These are phyloP conservation scores for Papilio machaon DNA, from an alignment of 1,140 invertebrate genomes.

Conservation along the genomic window DNA sequence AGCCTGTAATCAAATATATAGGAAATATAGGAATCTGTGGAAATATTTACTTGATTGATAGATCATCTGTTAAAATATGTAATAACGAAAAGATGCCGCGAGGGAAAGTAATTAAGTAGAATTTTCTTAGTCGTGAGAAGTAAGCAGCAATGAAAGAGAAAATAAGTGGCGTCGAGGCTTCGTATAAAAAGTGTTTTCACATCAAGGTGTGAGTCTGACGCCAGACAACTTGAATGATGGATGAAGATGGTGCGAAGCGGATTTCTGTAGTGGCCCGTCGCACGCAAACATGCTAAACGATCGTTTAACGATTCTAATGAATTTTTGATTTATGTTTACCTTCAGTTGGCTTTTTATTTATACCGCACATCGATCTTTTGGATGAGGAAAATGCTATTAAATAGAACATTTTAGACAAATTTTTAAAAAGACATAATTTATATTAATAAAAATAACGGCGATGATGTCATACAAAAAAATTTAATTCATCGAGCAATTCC, in stretches of 20 bases:
- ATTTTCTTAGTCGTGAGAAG: constrained; percentile 11
- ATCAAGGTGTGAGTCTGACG: constrained; percentile 44
- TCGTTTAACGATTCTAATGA: constrained; percentile 46
- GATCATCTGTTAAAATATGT: background rate
- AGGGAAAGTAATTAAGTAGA: background rate
- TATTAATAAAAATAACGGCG: no score
- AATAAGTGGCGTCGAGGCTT: constrained; percentile 44
- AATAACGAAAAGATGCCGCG: background rate
- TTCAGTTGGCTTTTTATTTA: constrained; percentile 2
- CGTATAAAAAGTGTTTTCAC: constrained; percentile 44
- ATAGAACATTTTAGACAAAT: background rate
- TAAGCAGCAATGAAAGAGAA: constrained; percentile 36
- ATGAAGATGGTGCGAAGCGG: constrained; percentile 53
- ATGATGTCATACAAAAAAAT: no score
- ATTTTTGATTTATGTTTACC: constrained; percentile 39
- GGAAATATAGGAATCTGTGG: constrained; percentile 59
- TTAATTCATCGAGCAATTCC: background rate
- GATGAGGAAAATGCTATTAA: background rate
- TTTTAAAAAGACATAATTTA: no score
- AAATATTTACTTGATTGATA: background rate
- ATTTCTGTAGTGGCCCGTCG: constrained; percentile 47
- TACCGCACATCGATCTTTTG: background rate
- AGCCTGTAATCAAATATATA: no score
- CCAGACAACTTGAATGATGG: constrained; percentile 62
- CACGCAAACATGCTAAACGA: constrained; percentile 43